Base-by-base conservation (phyloP, 2,888 invertebrate genomes). In the Mesodorylaimus sp. region DNA sequence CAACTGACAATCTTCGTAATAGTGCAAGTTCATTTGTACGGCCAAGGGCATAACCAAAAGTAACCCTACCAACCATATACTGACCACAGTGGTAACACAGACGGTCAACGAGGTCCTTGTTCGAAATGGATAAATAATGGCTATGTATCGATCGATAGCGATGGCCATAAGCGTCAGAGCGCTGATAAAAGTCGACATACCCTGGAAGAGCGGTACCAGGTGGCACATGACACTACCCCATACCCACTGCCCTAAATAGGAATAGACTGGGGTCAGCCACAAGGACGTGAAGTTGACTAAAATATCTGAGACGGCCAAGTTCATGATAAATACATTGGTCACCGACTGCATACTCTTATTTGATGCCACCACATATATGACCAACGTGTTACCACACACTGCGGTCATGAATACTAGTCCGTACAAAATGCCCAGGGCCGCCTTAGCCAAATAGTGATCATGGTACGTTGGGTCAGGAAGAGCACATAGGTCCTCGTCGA, bases 331-430 rank as follows among this genome's bases (percentile, higher is more conserved):
- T 47, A 89, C 77, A 68, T 95, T 95, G 2, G 95, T 95, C 32
- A 95, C 93, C 0, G 91, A 89, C 66, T 91, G 91, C 93, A 95
- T 93, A 27, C 84, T 81, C 58, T 80, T 80, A 70, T 89, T 93
- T 27, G 86, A 75, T 29, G 83, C 76, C 5, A 97, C 91, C 19
- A 95, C 89, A 65, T 81, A 91, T 63, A 88, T 87, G 24, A 95
- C 93, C 21, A 95, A 72, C 0, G 80, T 75, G 68, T 91, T 91
- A 0, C 89, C 89, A 58, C 81, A 79, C 1, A 88, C 73, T 2
- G 95, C 93, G 41, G 89, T 73, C 0, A 84, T 75, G 66, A 93
- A 95, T 51, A 88, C 83, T 7, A 77, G 70, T 1, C 76, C 73
- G 68, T 88, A 88, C 32, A 83, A 71, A 51, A 54, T 48, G 36